Conservation (phyloP, 2,113 vertebrate species). For the Epinephelus cyanopodus region DNA sequence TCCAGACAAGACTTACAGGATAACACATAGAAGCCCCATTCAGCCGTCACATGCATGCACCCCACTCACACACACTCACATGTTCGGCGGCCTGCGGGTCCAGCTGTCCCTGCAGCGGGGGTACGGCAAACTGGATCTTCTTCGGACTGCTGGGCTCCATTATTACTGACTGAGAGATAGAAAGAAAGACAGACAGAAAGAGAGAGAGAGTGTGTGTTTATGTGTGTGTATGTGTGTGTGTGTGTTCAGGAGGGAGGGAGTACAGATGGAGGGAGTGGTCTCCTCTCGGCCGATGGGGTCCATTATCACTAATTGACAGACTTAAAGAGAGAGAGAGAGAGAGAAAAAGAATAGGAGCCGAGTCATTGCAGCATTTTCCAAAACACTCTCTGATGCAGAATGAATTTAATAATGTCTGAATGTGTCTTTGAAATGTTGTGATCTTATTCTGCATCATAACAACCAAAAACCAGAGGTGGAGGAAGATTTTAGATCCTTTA, state of each 20-base stretch:
- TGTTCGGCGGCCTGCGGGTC: conserved; percentile 95
- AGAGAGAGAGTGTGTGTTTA: conserved; percentile 69
- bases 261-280: conserved; percentile 66
- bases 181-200: conserved; percentile 56
- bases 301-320: conserved; percentile 77
- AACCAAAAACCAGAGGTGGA: neutral
- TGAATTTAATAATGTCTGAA: neutral
- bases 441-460: neutral
- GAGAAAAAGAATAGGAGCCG: conserved; percentile 11
- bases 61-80: conserved; percentile 81
- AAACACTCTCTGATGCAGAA: conserved; percentile 18
- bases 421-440: neutral
- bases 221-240: conserved; percentile 55
- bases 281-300: conserved; percentile 40
- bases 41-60: conserved; percentile 16
- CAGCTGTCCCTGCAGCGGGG: conserved; percentile 93
- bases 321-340: conserved; percentile 22
- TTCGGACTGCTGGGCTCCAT: conserved; percentile 98
- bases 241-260: conserved; percentile 52
- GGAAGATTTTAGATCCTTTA: neutral
- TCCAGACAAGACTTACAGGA: conserved; percentile 48
- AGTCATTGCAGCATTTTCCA: conserved; percentile 40
- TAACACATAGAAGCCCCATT: conserved; percentile 54
- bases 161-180: conserved; percentile 66
- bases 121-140: conserved; percentile 96